Conservation (phyloP, 92 coral and sea anemone species). For the Palythoa grandiflora region DNA sequence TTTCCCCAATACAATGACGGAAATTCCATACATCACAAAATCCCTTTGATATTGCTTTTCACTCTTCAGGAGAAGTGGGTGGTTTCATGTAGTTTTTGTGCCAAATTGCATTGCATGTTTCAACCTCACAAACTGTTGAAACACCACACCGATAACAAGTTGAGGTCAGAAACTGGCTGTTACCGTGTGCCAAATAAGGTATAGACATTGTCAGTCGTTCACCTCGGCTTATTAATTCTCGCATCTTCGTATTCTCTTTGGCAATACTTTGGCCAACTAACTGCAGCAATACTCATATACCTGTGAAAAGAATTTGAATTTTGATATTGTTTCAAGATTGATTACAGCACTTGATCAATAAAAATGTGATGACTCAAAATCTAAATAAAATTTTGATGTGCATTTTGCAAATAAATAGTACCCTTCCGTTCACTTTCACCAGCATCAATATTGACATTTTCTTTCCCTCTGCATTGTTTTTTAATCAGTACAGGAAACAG, state of each 20-base stretch:
- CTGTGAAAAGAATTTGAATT: not conserved
- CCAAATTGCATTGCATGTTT: conserved; percentile 11
- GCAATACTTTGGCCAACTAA: not conserved
- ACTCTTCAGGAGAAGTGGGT: conserved; percentile 18
- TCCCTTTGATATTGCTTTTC: conserved; percentile 40
- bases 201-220: conserved; percentile 60
- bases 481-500: too few species aligned
- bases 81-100: not conserved
- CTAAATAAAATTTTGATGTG: too few species aligned
- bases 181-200: conserved; percentile 61
- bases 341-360: too few species aligned
- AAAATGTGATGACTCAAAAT: too few species aligned
- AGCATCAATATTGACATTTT: too few species aligned
- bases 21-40: conserved; percentile 53
- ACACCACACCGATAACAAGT: not conserved
- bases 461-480: too few species aligned
- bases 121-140: conserved; percentile 38
- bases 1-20: conserved; percentile 50
- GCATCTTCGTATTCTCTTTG: conserved; percentile 38
- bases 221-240: conserved; percentile 52
- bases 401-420: too few species aligned
- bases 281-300: conserved; percentile 27
- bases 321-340: not conserved
- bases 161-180: conserved; percentile 49
- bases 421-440: too few species aligned